Evolutionary conservation across 1,140 invertebrate species (phyloP).

Genomic region (Eubasilissa regina): DNA sequence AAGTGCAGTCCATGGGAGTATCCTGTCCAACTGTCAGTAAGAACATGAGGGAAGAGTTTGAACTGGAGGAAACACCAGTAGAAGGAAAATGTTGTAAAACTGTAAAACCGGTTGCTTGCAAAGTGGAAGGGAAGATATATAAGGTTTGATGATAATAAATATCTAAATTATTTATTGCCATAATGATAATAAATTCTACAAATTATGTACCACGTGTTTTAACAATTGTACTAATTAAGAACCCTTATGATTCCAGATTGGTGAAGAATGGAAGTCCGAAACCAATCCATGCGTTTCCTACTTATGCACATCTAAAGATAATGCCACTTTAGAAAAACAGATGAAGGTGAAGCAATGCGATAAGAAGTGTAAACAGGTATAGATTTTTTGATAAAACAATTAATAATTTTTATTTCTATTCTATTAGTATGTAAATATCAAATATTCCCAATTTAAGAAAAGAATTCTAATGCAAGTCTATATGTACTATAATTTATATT

Average conservation of each 20-base stretch:
- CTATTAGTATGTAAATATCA: too few relatives aligned
- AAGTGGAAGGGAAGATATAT: conserved; percentile 72
- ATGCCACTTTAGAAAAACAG: conserved; percentile 27
- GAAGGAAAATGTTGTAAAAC: conserved; percentile 74
- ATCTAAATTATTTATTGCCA: too few relatives aligned
- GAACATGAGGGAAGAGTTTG: conserved; percentile 68
- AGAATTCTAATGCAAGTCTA: too few relatives aligned
- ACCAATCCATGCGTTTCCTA: conserved; percentile 34
- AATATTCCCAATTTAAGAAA: too few relatives aligned
- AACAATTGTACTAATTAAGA: too few relatives aligned
- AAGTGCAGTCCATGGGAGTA: conserved; percentile 67
- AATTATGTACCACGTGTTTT: too few relatives aligned
- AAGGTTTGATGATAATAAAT: conserved; percentile 63
- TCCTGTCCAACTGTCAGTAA: conserved; percentile 67
- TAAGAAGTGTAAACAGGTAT: conserved; percentile 45
- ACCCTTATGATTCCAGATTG: conserved; percentile 5
- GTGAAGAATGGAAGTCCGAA: conserved; percentile 36
- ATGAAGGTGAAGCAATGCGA: conserved; percentile 45
- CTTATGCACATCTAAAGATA: conserved; percentile 47
- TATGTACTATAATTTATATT: too few relatives aligned
- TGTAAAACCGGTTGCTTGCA: conserved; percentile 73
- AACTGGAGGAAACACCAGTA: conserved; percentile 67
- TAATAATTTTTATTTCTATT: too few relatives aligned
- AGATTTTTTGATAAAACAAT: too few relatives aligned
- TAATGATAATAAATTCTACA: too few relatives aligned